Conservation (phyloP, 1,140 invertebrate genomes). For the Wiebesia pumilae region DNA sequence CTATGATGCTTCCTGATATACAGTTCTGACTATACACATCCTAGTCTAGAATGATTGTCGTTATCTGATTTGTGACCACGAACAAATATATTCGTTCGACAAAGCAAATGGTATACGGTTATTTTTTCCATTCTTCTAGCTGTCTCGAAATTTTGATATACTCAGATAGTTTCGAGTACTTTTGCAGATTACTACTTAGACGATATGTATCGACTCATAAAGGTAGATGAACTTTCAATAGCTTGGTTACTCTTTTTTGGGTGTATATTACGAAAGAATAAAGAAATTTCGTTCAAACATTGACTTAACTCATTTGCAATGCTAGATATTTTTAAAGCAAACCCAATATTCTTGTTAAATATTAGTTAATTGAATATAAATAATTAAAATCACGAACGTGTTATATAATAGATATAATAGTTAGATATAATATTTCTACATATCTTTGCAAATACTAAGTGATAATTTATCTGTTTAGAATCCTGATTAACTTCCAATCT, state of each 20-base stretch:
- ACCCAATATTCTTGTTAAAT: no score
- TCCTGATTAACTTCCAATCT: no score
- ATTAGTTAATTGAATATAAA: no score
- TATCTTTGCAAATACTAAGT: no score
- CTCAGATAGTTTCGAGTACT: background rate
- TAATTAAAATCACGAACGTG: no score
- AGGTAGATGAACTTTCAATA: background rate
- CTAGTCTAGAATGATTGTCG: background rate
- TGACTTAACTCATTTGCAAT: no score
- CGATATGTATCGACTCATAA: background rate
- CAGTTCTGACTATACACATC: background rate
- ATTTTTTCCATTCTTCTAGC: background rate
- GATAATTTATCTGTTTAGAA: no score
- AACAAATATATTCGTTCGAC: slow-evolving; percentile 22
- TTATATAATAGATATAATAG: no score
- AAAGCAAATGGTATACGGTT: background rate
- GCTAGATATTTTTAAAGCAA: no score
- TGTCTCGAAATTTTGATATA: slow-evolving; percentile 35
- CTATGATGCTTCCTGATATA: background rate
- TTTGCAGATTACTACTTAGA: background rate
- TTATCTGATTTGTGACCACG: background rate
- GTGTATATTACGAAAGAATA: background rate
- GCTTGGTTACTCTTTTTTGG: background rate
- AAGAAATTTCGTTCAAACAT: no score
- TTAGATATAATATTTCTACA: no score